Evolutionary conservation across 2,797 vertebrate genomes (phyloP).

Genomic region (Oceanodroma leucorhoa): DNA sequence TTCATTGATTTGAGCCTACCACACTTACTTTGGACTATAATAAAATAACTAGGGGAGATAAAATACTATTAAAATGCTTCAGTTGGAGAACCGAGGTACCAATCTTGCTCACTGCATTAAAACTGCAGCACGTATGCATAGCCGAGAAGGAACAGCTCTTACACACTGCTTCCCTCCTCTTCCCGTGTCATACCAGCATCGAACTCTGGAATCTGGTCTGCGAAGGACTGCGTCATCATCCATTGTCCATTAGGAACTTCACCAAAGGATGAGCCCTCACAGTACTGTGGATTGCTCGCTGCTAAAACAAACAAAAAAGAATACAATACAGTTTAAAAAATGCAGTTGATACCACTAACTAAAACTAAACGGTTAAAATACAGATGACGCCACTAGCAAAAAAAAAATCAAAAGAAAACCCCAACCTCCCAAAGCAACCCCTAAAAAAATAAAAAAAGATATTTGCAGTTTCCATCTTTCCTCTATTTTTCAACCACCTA

Average conservation of each 20-base stretch:
- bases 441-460: not conserved
- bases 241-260: conserved; percentile 86
- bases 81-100: conserved; percentile 76
- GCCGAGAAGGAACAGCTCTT: conserved; percentile 21
- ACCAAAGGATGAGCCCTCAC: conserved; percentile 45
- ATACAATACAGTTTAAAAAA: not conserved
- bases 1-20: conserved; percentile 63
- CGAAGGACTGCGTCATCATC: conserved; percentile 87
- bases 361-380: not conserved
- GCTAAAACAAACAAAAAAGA: conserved; percentile 10
- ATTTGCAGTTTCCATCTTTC: not conserved
- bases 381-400: not conserved
- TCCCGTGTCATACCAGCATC: conserved; percentile 58
- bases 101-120: conserved; percentile 72
- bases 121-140: conserved; percentile 72
- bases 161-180: conserved; percentile 54
- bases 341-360: not conserved
- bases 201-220: conserved; percentile 87
- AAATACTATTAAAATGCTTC: conserved; percentile 72
- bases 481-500: not conserved
- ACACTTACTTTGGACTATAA: conserved; percentile 53
- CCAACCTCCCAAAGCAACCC: not conserved
- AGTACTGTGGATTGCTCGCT: conserved; percentile 62
- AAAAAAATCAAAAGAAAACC: not conserved
- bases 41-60: conserved; percentile 62